Percentiles rank a stretch among this genome's conserved stretches.
phyloP scores from a whole-genome alignment of 2,113 vertebrate genomes.

The Oreochromis spilurus region DNA sequence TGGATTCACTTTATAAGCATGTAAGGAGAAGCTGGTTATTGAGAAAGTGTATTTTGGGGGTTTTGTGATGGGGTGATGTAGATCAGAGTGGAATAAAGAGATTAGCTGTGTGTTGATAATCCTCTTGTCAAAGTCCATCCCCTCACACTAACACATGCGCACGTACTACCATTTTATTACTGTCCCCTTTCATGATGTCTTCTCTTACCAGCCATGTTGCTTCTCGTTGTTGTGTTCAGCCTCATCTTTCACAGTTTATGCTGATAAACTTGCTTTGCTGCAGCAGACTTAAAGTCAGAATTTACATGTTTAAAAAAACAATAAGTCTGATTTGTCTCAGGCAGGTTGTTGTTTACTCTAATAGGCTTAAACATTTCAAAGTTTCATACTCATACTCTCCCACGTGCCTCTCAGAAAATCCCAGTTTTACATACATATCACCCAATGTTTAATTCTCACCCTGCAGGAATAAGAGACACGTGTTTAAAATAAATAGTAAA shows the following conservation, averaged over 20 bases:
- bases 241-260: conserved; percentile 16
- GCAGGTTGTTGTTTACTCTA: background rate
- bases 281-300: background rate
- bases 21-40: background rate
- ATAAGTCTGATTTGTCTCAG: conserved; percentile 7
- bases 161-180: background rate
- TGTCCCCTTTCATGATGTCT: background rate
- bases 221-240: background rate
- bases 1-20: too few species aligned
- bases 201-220: background rate
- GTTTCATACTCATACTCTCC: background rate
- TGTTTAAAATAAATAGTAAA: background rate
- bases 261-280: background rate
- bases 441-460: background rate
- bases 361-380: background rate
- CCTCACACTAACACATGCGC: background rate
- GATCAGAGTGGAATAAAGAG: conserved; percentile 57
- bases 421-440: conserved; percentile 1
- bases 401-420: background rate
- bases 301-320: background rate
- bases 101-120: conserved; percentile 54
- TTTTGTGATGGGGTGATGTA: background rate
- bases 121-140: conserved; percentile 9
- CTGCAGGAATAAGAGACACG: background rate
- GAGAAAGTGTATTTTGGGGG: background rate